Percentiles rank a stretch among this genome's conserved stretches.
Evolutionary conservation across 2,113 vertebrate genomes (phyloP).

Genomic region (Cyprinodon variegatus): DNA sequence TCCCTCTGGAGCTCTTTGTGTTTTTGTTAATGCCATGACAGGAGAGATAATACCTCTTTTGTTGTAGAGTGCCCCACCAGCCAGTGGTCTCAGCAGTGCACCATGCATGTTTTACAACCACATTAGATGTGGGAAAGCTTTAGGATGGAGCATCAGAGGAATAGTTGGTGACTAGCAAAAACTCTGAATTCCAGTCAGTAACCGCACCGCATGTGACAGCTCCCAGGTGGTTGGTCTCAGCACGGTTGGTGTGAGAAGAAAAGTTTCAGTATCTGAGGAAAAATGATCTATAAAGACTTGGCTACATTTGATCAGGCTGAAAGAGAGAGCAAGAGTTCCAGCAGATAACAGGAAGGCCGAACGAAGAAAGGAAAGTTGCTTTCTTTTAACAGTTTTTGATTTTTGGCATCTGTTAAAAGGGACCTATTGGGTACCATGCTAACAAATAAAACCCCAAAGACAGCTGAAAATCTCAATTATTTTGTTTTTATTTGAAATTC

Average conservation of each 20-base stretch:
- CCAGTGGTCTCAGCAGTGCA: slow-evolving; percentile 34
- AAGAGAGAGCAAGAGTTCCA: background rate
- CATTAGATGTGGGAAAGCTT: slow-evolving; percentile 24
- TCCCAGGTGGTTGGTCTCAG: background rate
- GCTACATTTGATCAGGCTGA: too few relatives aligned
- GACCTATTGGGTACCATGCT: too few relatives aligned
- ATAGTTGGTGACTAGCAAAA: background rate
- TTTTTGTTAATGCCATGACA: slow-evolving; percentile 70
- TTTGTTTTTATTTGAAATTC: background rate
- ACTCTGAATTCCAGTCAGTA: background rate
- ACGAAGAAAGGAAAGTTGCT: background rate
- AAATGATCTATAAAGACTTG: background rate
- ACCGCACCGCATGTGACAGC: too few relatives aligned
- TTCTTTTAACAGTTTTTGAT: background rate
- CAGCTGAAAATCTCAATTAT: background rate
- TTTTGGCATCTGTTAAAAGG: background rate
- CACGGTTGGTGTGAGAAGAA: background rate
- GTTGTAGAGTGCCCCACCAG: slow-evolving; percentile 53
- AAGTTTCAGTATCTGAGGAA: background rate
- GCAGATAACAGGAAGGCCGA: background rate
- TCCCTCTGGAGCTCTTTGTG: slow-evolving; percentile 72
- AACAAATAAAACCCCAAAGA: background rate
- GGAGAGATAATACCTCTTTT: slow-evolving; percentile 75
- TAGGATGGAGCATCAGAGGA: background rate
- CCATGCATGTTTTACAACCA: slow-evolving; percentile 49